phyloP scores from a whole-genome alignment of 1,140 invertebrate genomes.

The Drosophila trapezifrons region DNA sequence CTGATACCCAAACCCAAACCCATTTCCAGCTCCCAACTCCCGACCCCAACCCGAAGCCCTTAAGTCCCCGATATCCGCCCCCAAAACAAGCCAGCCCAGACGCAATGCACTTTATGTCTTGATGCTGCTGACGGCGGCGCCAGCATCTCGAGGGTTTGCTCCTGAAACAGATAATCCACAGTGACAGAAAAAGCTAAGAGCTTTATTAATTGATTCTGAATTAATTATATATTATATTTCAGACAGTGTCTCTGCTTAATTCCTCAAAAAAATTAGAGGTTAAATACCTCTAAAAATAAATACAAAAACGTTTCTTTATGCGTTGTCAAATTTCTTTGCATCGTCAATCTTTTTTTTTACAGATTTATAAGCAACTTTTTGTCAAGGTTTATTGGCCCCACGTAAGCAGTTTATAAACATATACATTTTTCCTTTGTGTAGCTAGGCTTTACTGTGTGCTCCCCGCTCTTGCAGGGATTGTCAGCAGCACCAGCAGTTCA shows the following conservation, averaged over 20 bases:
- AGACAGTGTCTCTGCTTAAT: background rate
- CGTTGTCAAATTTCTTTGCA: background rate
- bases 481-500: conserved; percentile 62
- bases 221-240: too few relatives aligned
- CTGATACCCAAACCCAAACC: conserved; percentile 35
- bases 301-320: background rate
- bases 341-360: background rate
- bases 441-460: conserved; percentile 3
- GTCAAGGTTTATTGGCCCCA: background rate
- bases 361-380: background rate
- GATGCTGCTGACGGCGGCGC: conserved; percentile 58
- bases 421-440: conserved; percentile 5
- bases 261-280: background rate
- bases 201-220: too few relatives aligned
- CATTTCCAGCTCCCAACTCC: background rate
- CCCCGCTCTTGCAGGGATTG: conserved; percentile 54
- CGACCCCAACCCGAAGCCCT: background rate
- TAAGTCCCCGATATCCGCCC: conserved; percentile 37
- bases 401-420: too few relatives aligned
- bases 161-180: conserved; percentile 19
- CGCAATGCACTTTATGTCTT: conserved; percentile 77
- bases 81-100: conserved; percentile 57
- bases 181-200: conserved; percentile 19
- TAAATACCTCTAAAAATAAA: background rate
- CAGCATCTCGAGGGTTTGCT: conserved; percentile 45